Evolutionary conservation across 2,888 invertebrate genomes (phyloP).

Genomic region (Tubulanus polymorphus): DNA sequence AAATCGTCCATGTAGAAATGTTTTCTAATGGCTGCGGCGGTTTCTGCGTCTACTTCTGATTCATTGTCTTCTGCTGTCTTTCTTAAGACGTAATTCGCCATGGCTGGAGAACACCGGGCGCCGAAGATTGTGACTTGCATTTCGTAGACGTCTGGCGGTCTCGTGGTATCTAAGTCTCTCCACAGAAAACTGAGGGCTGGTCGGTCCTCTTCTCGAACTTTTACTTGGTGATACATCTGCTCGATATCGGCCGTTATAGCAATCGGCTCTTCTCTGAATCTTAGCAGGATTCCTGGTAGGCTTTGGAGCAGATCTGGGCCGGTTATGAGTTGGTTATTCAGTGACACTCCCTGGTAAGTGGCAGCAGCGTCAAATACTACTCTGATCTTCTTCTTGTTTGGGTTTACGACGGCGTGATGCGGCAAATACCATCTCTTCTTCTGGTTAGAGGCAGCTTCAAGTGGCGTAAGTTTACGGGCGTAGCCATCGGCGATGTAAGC

Average conservation of each 20-base stretch:
- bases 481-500: conserved; percentile 17
- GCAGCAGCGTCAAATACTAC: conserved; percentile 23
- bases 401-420: conserved; percentile 18
- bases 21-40: neutral
- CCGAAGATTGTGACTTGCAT: conserved; percentile 22
- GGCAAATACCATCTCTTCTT: conserved; percentile 19
- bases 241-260: conserved; percentile 19
- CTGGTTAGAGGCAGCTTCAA: neutral
- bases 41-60: neutral
- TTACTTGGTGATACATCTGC: conserved; percentile 10
- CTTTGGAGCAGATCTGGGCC: conserved; percentile 24
- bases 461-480: conserved; percentile 9
- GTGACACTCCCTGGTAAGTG: conserved; percentile 8
- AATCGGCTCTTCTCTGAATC: conserved; percentile 16
- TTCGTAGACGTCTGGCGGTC: conserved; percentile 13
- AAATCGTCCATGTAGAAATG: conserved; percentile 7
- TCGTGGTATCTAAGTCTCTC: neutral
- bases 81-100: conserved; percentile 18
- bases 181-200: conserved; percentile 12
- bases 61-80: neutral
- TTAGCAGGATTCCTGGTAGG: conserved; percentile 18
- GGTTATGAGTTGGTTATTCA: conserved; percentile 18
- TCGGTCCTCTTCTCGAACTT: conserved; percentile 3
- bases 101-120: conserved; percentile 22
- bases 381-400: conserved; percentile 17